Evolutionary conservation across 2,113 vertebrate species (phyloP).

Genomic region (Sigmodon hispidus): DNA sequence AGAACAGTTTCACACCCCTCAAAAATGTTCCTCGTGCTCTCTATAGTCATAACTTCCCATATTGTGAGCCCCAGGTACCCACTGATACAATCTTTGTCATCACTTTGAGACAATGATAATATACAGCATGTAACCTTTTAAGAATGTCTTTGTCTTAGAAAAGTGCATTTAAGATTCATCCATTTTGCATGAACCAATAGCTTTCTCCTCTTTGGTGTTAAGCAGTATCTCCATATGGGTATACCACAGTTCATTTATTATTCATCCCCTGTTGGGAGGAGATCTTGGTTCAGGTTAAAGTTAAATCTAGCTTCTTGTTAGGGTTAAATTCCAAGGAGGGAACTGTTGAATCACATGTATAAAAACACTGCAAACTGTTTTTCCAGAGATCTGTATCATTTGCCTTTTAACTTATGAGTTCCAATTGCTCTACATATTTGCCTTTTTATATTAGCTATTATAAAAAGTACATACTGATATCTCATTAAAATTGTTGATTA

Average conservation of each 20-base stretch:
- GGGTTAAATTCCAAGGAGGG: neutral
- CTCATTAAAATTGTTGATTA: neutral
- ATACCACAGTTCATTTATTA: neutral
- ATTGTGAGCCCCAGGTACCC: neutral
- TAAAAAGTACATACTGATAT: neutral
- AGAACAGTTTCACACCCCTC: neutral
- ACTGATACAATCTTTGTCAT: neutral
- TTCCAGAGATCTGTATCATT: neutral
- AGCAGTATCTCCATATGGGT: neutral
- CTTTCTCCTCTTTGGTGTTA: neutral
- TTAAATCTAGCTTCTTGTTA: constrained; percentile 10
- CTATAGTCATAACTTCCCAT: neutral
- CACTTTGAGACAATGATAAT: neutral
- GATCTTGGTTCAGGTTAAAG: neutral
- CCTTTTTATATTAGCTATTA: constrained; percentile 8
- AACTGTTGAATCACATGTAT: neutral
- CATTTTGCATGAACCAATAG: constrained; percentile 12
- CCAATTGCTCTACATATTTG: neutral
- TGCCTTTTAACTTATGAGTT: neutral
- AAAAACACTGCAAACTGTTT: neutral
- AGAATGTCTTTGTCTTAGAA: constrained; percentile 49
- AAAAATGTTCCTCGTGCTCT: neutral
- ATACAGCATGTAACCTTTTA: neutral
- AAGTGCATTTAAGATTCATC: neutral
- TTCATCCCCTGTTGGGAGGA: neutral